Percentiles rank a stretch among this genome's conserved stretches.
phyloP scores from a whole-genome alignment of 2,888 invertebrate genomes.

The Camptogramma bilineatum region DNA sequence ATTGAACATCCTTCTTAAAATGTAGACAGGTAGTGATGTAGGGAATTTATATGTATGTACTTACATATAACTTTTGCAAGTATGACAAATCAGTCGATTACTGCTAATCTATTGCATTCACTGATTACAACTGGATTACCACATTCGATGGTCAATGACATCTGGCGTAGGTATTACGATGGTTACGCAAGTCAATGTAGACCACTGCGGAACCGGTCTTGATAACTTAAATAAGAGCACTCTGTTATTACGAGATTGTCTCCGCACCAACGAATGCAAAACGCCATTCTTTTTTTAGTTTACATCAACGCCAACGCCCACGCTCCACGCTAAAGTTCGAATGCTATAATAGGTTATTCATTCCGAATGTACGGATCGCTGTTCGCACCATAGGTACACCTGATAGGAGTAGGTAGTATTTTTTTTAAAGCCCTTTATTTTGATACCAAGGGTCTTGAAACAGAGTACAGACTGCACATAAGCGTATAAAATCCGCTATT shows the following conservation, averaged over 20 bases:
- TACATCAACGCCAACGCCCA: constrained; percentile 15
- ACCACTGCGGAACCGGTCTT: constrained; percentile 51
- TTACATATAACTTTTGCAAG: background rate
- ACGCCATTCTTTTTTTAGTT: constrained; percentile 31
- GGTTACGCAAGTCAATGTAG: constrained; percentile 54
- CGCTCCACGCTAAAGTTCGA: constrained; percentile 7
- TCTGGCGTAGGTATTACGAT: constrained; percentile 50
- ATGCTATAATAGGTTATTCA: background rate
- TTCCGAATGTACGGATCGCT: background rate
- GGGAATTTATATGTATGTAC: too few relatives aligned
- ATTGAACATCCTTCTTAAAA: too few relatives aligned
- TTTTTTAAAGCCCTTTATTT: too few relatives aligned
- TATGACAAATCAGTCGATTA: constrained; percentile 5
- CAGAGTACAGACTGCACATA: too few relatives aligned
- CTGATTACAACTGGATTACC: constrained; percentile 30
- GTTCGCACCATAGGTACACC: background rate
- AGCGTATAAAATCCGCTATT: too few relatives aligned
- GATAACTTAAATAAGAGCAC: constrained; percentile 44
- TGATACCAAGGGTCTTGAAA: too few relatives aligned
- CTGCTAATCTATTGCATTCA: constrained; percentile 22
- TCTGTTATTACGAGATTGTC: constrained; percentile 34
- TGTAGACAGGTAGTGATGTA: too few relatives aligned
- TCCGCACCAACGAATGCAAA: constrained; percentile 48
- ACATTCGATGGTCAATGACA: constrained; percentile 44
- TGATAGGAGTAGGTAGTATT: too few relatives aligned